Percentiles rank a stretch among this genome's conserved stretches.
phyloP scores from a whole-genome alignment of 2,797 vertebrate genomes.

The Channallabes apus region DNA sequence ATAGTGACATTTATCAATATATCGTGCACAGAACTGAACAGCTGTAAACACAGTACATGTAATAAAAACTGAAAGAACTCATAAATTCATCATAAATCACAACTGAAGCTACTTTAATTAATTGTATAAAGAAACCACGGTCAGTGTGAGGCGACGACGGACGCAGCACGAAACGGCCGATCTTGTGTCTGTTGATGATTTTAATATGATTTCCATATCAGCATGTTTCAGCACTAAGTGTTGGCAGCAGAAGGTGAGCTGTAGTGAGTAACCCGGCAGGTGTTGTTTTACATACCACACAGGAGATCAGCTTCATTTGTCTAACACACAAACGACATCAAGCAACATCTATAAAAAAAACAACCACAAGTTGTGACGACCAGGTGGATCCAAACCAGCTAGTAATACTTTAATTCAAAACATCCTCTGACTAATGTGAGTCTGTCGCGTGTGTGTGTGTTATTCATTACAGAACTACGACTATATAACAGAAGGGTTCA shows the following conservation, averaged over 20 bases:
- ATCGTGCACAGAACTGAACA: background rate
- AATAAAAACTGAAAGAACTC: background rate
- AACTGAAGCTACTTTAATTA: background rate
- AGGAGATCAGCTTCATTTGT: background rate
- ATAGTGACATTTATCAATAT: background rate
- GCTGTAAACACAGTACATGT: background rate
- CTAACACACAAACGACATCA: conserved; percentile 14
- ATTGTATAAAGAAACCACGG: background rate
- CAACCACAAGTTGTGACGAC: background rate
- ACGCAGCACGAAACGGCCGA: background rate
- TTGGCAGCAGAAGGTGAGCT: background rate
- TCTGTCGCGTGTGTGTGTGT: background rate
- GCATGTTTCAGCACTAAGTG: background rate
- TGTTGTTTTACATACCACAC: conserved; percentile 11
- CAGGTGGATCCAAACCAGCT: background rate
- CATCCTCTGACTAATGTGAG: background rate
- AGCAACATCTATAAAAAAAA: background rate
- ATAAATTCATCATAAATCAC: background rate
- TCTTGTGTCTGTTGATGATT: conserved; percentile 9
- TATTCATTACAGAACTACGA: background rate
- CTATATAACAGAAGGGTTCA: background rate
- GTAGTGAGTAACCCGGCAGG: background rate
- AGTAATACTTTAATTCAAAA: background rate
- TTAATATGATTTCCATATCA: conserved; percentile 15
- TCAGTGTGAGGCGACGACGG: background rate